Evolutionary conservation across 2,888 invertebrate genomes (phyloP), one percentile per base, ranked within the genome.

Genomic region (Quadroppia sp.): DNA sequence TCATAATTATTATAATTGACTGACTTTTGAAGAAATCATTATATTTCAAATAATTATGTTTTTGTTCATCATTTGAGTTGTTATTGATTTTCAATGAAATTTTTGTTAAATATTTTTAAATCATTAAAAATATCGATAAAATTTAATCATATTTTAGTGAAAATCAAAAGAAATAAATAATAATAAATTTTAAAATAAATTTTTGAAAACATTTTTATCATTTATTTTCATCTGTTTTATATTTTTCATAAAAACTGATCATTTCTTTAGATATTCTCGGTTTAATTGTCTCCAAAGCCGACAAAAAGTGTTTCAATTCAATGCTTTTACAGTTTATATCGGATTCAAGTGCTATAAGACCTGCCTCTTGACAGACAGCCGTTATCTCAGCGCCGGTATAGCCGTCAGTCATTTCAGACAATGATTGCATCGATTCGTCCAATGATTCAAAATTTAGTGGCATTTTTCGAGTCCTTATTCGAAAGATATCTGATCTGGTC

Each of bases 291-390:
- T 85, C 82, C 3, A 95, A 82, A 0, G 93, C 91, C 78, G 85
- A 82, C 74, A 87, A 84, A 82, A 96, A 94, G 84, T 95, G 90
- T 50, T 84, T 82, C 83, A 85, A 86, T 2, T 84, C 83, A 0
- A 96, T 88, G 74, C 81, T 80, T 15, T 83, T 79, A 36, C 88
- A 87, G 9, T 88, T 83, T 1, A 93, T 83, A 81, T 88, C 87
- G 78, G 89, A 89, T 80, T 92, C 90, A 67, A 96, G 82, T 0
- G 94, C 92, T 80, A 87, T 87, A 81, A 94, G 84, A 0, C 92
- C 96, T 9, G 97, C 96, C 83, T 95, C 94, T 76, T 93, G 89
- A 80, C 96, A 96, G 1, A 97, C 86, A 0, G 94, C 93, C 11
- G 45, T 59, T 1, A 78, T 74, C 85, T 99, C 98, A 0, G 98